Base-by-base conservation (phyloP, 2,113 vertebrate species). In the Chaenocephalus aceratus region DNA sequence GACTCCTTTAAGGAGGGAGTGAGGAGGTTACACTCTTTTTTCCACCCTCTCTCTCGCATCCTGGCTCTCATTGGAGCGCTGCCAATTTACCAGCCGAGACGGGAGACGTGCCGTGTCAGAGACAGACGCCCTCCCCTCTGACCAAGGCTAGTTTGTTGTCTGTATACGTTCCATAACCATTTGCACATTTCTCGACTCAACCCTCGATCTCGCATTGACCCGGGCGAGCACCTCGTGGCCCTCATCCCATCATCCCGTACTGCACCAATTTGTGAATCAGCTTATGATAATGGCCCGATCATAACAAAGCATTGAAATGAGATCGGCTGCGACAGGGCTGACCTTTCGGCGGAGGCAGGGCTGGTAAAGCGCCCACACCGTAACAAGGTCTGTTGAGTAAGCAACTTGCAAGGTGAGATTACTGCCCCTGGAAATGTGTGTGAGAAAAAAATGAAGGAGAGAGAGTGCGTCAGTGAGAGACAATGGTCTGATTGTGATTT, bases 351-450 rank as follows among this genome's bases (percentile, higher is more conserved):
- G 15, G 72, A 69, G 86, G 82, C 80, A 64, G 81, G 71, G 79
- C 82, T 53, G 77, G 86, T 93, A 92, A 93, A 91, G 79, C 56
- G 72, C 86, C 76, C 34, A 23, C 80, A 18, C 90, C 76, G 86
- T 95, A 93, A 94, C 92, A 91, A 93, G 93, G 89, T 93, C 92
- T 95, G 93, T 94, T 92, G 94, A 94, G 94, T 94, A 95, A 95
- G 94, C 94, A 95, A 93, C 92, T 94, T 94, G 82, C 88, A 91
- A 88, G 90, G 80, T 89, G 92, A 92, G 89, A 92, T 93, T 93
- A 93, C 83, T 72, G 87, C 83, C 83, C 79, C 73, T 77, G 78
- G 84, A 51, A 67, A 56, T 74, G 56, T 0, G 69, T 30, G 7
- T 14, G 18, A 48, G 63, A 67, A 74, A 23, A 52, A 59, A 54